Conservation (phyloP, 37 sponge, comb jelly and placozoan genomes). For the Spongilla lacustris region DNA sequence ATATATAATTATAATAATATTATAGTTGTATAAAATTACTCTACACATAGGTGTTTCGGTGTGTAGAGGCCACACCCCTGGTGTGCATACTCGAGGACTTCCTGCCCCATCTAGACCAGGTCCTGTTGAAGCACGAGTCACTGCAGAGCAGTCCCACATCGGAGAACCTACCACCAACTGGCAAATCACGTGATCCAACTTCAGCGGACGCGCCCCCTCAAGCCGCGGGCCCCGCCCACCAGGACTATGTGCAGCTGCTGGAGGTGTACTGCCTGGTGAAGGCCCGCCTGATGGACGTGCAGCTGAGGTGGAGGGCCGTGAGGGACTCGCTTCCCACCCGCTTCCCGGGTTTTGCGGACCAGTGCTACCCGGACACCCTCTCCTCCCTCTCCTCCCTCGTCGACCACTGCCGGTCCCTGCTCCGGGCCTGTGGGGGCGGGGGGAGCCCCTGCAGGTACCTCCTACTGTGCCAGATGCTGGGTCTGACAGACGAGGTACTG, state of each 20-base stretch:
- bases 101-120: conserved; percentile 16
- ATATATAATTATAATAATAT: too few relatives aligned
- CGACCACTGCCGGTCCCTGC: neutral
- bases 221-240: conserved; percentile 1
- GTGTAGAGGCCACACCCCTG: conserved; percentile 49
- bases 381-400: conserved; percentile 18
- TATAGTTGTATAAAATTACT: neutral
- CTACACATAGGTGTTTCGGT: conserved; percentile 24
- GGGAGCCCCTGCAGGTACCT: neutral
- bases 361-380: neutral
- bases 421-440: neutral
- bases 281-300: conserved; percentile 29
- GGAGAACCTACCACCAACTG: too few relatives aligned
- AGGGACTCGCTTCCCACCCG: neutral
- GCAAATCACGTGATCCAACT: neutral
- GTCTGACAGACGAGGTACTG: conserved; percentile 44
- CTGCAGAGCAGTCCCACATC: too few relatives aligned
- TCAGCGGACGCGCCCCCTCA: neutral
- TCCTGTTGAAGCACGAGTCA: conserved; percentile 23
- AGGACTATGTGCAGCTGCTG: conserved; percentile 40
- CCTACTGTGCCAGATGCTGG: conserved; percentile 43
- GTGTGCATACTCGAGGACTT: conserved; percentile 45
- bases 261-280: conserved; percentile 65
- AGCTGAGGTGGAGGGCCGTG: conserved; percentile 24
- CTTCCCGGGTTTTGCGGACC: conserved; percentile 35